Base-by-base conservation (phyloP, 2,113 vertebrate species). In the Himantopus leucocephalus region DNA sequence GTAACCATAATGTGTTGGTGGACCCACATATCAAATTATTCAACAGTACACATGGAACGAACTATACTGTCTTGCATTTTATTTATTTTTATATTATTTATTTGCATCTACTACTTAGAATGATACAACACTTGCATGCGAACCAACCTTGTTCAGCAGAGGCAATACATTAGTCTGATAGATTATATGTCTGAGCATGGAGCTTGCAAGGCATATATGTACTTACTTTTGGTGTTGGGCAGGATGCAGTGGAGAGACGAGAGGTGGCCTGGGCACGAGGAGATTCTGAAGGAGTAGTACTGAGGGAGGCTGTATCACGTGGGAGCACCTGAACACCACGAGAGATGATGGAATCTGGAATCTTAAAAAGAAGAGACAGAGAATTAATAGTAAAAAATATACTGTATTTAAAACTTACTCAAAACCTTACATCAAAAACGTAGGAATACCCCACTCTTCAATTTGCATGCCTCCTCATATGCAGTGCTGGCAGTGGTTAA, bases 201-300 rank as follows among this genome's bases (percentile, higher is more conserved):
- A 95, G 67, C 17, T 93, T 64, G 74, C 26, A 96, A 97, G 73
- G 91, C 86, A 88, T 48, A 81, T 32, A 43, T 53, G 41, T 86
- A 98, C 99, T 98, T 99, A 99, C 99, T 99, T 99, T 99, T 98
- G 99, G 99, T 96, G 99, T 99, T 92, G 99, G 99, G 96, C 99
- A 99, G 95, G 99, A 99, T 85, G 99, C 99, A 91, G 99, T 99
- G 97, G 99, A 99, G 96, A 99, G 99, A 96, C 99, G 99, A 97
- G 99, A 99, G 73, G 99, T 99, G 97, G 99, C 99, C 98, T 99
- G 99, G 97, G 99, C 99, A 96, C 99, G 99, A 63, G 99, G 99
- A 70, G 99, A 99, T 98, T 99, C 99, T 48, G 99, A 99, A 91
- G 99, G 99, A 90, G 99, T 99, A 97, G 99, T 99, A 98, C 99